A percentile compares a stretch with the other conserved stretches of the same genome.
Evolutionary conservation across 2,888 invertebrate species (phyloP).

Genomic region (Bruchidius siliquastri): DNA sequence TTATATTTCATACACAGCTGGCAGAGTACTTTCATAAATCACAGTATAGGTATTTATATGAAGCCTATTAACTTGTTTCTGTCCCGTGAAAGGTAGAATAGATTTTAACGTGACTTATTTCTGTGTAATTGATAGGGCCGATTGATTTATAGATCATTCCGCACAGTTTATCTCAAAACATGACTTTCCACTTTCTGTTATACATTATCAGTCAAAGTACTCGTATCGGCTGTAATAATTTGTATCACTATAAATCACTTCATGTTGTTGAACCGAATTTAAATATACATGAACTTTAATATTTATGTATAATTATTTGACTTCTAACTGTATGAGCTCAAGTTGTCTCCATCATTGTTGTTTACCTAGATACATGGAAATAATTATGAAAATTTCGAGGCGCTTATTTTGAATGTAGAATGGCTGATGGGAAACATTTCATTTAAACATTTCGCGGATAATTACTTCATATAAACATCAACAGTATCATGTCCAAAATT

Average conservation of each 20-base stretch:
- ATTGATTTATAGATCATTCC: not conserved
- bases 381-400: not conserved
- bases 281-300: not conserved
- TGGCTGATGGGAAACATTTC: too few species aligned
- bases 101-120: not conserved
- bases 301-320: not conserved
- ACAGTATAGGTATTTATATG: not conserved
- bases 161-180: not conserved
- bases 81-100: not conserved
- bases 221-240: not conserved
- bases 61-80: not conserved
- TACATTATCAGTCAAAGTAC: too few species aligned
- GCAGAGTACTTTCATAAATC: not conserved
- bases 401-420: too few species aligned
- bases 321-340: not conserved
- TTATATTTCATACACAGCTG: not conserved
- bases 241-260: not conserved
- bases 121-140: not conserved
- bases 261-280: not conserved
- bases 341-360: not conserved
- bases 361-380: not conserved
- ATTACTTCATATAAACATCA: too few species aligned
- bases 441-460: too few species aligned
- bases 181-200: not conserved
- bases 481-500: too few species aligned